Evolutionary conservation across 2,797 vertebrate genomes (phyloP), one percentile per base, ranked within the genome.

Genomic region (Coregonus suidteri): DNA sequence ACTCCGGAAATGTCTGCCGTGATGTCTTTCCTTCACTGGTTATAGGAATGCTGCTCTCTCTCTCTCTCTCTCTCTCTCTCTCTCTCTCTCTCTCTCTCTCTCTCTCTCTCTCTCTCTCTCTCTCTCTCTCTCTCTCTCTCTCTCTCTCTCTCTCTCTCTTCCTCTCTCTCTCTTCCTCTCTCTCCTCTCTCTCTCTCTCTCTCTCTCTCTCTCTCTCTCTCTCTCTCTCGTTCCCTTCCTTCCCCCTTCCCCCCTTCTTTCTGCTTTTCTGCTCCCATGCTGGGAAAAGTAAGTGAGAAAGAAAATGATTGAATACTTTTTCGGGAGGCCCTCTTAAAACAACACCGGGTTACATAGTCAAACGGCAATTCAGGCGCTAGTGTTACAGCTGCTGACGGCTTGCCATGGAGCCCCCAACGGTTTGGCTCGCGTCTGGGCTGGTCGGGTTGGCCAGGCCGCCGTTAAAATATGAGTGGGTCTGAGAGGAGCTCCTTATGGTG

Each of bases 381-480:
- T 88, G 92, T 94, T 93, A 93, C 92, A 90, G 85, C 75, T 88
- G 84, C 86, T 90, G 88, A 91, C 82, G 85, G 87, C 86, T 88
- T 94, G 94, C 92, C 85, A 86, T 90, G 90, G 91, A 94, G 89
- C 90, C 91, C 83, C 89, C 90, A 20, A 85, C 93, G 93, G 87
- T 37, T 91, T 87, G 86, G 90, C 80, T 82, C 86, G 86, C 81
- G 85, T 85, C 47, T 85, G 89, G 94, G 91, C 91, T 9, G 0
- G 2, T 47, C 41, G 9, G 41, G 9, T 47, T 47, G 41, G 41
- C 41, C 9, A 2, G 41, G 41, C 91, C 84, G 84, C 90, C 94
- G 93, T 96, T 93, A 95, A 96, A 94, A 93, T 94, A 95, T 93
- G 94, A 95, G 93, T 90, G 89, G 89, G 93, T 93, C 88, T 88